Percentiles rank a stretch among this genome's conserved stretches.
Evolutionary conservation across 2,113 vertebrate genomes (phyloP).

Genomic region (Megaptera novaeangliae): DNA sequence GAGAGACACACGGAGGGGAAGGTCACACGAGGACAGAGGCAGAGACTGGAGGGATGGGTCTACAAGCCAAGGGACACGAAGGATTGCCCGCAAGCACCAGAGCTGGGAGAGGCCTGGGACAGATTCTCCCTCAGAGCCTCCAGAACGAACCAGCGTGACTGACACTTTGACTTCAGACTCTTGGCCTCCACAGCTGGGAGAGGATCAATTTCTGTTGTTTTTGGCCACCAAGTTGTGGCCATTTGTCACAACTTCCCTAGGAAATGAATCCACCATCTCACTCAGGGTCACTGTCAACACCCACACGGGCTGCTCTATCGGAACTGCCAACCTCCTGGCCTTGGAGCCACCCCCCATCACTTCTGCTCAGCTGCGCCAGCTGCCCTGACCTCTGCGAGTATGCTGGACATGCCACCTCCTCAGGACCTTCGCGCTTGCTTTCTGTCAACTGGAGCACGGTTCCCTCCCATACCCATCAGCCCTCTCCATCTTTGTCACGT

Average conservation of each 20-base stretch:
- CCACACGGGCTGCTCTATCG: accelerated
- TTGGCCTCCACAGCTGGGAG: neutral
- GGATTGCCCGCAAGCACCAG: accelerated
- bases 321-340: neutral
- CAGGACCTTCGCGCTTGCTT: neutral
- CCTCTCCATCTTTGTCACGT: too few relatives aligned
- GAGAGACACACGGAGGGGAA: too few relatives aligned
- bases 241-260: neutral
- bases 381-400: accelerated
- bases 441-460: accelerated
- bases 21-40: accelerated
- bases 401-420: accelerated
- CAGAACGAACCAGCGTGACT: accelerated
- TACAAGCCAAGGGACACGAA: accelerated
- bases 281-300: neutral
- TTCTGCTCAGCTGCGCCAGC: neutral
- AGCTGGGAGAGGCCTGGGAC: accelerated
- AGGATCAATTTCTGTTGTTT: neutral
- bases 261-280: neutral
- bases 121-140: neutral
- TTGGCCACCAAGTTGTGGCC: neutral
- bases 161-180: neutral
- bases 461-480: accelerated
- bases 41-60: accelerated
- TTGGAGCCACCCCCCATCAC: neutral